Conservation (phyloP, 1,140 invertebrate genomes). For the Aphelenchoides avenae region DNA sequence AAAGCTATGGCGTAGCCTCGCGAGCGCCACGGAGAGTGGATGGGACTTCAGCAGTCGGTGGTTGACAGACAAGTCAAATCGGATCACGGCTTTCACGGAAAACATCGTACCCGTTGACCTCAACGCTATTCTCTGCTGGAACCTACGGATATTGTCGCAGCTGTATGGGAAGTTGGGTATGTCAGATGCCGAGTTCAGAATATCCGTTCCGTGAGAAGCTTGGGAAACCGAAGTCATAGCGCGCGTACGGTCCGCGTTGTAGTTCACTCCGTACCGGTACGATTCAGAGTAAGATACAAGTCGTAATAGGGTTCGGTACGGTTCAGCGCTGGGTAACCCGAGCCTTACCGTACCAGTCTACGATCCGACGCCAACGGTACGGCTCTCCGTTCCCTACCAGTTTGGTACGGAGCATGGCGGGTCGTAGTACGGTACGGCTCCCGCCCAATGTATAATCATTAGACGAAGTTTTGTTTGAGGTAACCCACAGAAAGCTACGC, state of each 20-base stretch:
- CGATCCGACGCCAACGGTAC: conserved; percentile 68
- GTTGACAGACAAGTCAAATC: conserved; percentile 49
- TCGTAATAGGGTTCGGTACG: no score
- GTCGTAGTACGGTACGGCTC: no score
- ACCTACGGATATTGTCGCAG: conserved; percentile 58
- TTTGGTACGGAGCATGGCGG: no score
- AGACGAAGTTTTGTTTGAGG: conserved; percentile 37
- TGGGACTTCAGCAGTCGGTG: conserved; percentile 62
- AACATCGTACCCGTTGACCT: conserved; percentile 62
- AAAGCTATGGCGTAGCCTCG: conserved; percentile 30
- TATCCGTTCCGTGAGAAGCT: no score
- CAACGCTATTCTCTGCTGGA: conserved; percentile 61
- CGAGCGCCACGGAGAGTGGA: conserved; percentile 36
- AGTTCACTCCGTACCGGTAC: no score
- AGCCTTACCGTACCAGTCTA: no score
- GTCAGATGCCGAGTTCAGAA: no score
- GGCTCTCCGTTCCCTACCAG: no score
- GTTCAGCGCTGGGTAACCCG: no score
- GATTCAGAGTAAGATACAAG: no score
- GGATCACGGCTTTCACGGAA: conserved; percentile 57
- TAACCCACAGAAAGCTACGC: conserved; percentile 21
- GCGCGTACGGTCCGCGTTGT: no score
- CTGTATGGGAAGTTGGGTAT: conserved; percentile 62
- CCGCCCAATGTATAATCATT: conserved; percentile 69
- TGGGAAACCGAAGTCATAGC: no score